Conservation (phyloP, 2,797 vertebrate species). For the Myotis findleyi region DNA sequence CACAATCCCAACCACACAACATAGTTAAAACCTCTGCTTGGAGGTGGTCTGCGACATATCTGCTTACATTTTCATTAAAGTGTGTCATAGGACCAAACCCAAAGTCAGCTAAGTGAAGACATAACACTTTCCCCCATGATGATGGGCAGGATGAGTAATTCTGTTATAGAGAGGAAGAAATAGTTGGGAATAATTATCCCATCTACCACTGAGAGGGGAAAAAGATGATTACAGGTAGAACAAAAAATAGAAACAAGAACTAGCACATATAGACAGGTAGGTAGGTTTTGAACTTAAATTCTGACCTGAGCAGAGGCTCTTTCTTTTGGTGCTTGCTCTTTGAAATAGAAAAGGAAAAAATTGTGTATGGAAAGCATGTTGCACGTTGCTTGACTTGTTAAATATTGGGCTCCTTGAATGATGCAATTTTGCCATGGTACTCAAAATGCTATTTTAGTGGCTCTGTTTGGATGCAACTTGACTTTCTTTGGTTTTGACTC, state of each 20-base stretch:
- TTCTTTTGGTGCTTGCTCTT: background rate
- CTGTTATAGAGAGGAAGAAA: background rate
- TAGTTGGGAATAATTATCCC: background rate
- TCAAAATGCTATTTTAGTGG: slow-evolving; percentile 29
- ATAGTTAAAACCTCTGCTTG: background rate
- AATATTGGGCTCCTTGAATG: background rate
- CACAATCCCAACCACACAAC: background rate
- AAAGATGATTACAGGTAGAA: background rate
- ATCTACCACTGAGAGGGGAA: background rate
- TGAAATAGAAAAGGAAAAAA: background rate
- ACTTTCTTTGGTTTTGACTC: slow-evolving; percentile 37
- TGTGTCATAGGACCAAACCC: slow-evolving; percentile 2
- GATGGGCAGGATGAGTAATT: background rate
- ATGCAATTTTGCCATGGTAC: slow-evolving; percentile 33
- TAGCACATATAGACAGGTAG: background rate
- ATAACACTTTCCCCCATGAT: background rate
- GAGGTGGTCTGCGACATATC: background rate
- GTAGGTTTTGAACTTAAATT: background rate
- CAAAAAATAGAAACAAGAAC: slow-evolving; percentile 8
- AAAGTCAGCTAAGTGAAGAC: background rate
- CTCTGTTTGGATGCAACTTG: background rate
- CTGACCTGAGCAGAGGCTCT: background rate
- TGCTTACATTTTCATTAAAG: background rate
- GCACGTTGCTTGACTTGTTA: background rate
- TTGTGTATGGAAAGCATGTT: background rate